A percentile compares a stretch with the other conserved stretches of the same genome.
These are phyloP conservation scores for Atethmia centrago DNA, from an alignment of 2,888 invertebrate genomes.

Conservation along the genomic window DNA sequence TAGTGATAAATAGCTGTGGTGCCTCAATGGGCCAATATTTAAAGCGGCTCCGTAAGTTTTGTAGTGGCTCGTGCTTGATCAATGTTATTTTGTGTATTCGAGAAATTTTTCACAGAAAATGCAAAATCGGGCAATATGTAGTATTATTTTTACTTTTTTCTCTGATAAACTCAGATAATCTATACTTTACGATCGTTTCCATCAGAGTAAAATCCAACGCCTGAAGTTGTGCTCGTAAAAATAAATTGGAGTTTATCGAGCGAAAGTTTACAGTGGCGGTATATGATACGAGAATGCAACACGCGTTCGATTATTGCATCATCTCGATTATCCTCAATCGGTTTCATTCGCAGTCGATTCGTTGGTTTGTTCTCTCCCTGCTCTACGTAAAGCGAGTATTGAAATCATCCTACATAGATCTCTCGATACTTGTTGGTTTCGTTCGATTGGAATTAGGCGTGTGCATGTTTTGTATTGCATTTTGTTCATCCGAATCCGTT, in stretches of 20 bases:
- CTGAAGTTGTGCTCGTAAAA: conserved; percentile 52
- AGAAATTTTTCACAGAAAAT: neutral
- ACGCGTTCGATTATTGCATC: conserved; percentile 22
- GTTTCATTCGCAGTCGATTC: conserved; percentile 17
- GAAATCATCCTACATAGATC: neutral
- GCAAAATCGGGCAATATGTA: neutral
- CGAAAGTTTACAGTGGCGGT: conserved; percentile 11
- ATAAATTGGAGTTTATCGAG: conserved; percentile 40
- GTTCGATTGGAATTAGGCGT: conserved; percentile 31
- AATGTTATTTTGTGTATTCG: neutral
- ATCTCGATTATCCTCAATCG: conserved; percentile 14
- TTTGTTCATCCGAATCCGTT: conserved; percentile 19
- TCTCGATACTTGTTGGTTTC: conserved; percentile 15
- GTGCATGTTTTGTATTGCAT: conserved; percentile 25
- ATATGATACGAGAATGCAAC: conserved; percentile 13
- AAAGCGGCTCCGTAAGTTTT: conserved; percentile 42
- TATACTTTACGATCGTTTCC: conserved; percentile 43
- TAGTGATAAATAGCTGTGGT: conserved; percentile 20
- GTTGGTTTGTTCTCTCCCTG: conserved; percentile 6
- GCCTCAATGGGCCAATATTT: conserved; percentile 35
- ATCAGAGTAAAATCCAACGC: conserved; percentile 16
- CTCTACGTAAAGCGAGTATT: conserved; percentile 14
- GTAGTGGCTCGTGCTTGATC: neutral
- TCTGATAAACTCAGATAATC: neutral
- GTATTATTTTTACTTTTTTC: neutral